These are phyloP conservation scores for Nematopogon swammerdamellus DNA, from an alignment of 2,888 invertebrate genomes.

Conservation along the genomic window DNA sequence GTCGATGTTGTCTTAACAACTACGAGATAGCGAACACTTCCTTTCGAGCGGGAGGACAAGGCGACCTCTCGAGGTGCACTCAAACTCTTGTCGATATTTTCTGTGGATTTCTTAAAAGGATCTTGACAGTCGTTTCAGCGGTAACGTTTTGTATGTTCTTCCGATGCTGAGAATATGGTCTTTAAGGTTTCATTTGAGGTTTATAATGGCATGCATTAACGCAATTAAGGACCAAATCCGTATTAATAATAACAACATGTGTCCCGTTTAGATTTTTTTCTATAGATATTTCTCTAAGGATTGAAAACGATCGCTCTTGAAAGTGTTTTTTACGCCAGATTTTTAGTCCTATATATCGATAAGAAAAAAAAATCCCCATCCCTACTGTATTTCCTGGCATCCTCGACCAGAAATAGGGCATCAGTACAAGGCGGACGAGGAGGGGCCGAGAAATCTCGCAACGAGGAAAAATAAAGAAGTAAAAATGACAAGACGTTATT, in stretches of 20 bases:
- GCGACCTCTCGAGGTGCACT: neutral
- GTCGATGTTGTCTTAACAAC: conserved; percentile 1
- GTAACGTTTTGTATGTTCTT: too few species aligned
- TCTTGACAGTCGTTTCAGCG: too few species aligned
- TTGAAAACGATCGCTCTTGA: too few species aligned
- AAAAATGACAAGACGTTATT: conserved; percentile 57
- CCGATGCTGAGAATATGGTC: too few species aligned
- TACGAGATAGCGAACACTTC: neutral
- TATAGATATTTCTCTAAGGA: too few species aligned
- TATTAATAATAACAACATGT: too few species aligned
- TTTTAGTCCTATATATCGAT: neutral
- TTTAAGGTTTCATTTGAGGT: too few species aligned
- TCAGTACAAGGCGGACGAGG: conserved; percentile 26
- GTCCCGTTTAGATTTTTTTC: too few species aligned
- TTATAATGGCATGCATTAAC: too few species aligned
- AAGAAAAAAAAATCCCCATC: conserved; percentile 9
- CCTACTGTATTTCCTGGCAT: conserved; percentile 25
- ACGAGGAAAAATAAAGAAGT: conserved; percentile 49
- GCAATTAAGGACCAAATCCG: too few species aligned
- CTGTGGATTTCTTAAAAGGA: neutral
- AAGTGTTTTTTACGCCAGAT: too few species aligned
- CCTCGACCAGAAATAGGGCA: conserved; percentile 7
- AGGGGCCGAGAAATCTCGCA: conserved; percentile 23
- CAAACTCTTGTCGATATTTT: neutral
- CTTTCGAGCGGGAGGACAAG: neutral